Conservation (phyloP, 2,888 invertebrate species). For the Temnothorax rugatulus region DNA sequence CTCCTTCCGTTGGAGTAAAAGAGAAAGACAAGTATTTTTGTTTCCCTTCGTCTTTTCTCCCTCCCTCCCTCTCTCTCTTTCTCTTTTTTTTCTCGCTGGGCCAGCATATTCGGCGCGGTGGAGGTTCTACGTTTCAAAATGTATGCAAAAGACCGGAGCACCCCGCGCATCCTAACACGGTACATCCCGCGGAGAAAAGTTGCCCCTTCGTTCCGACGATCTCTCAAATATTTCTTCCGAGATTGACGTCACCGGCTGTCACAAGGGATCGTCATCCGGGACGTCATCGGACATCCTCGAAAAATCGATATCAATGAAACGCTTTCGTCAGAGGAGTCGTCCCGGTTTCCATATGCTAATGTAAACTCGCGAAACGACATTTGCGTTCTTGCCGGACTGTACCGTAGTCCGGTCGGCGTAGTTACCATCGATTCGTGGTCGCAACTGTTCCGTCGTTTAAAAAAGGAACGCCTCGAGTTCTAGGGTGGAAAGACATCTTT, state of each 20-base stretch:
- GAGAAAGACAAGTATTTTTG: conserved; percentile 72
- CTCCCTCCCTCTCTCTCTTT: conserved; percentile 51
- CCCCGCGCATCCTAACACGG: conserved; percentile 84
- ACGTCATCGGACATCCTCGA: background rate
- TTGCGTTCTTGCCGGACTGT: conserved; percentile 80
- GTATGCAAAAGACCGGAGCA: conserved; percentile 85
- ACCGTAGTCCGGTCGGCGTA: conserved; percentile 84
- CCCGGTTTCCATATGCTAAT: background rate
- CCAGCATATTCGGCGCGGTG: conserved; percentile 81
- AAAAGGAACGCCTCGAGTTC: conserved; percentile 83
- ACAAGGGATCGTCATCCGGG: background rate
- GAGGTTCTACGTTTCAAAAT: conserved; percentile 84
- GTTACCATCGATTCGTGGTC: conserved; percentile 86
- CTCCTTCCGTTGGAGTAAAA: conserved; percentile 47
- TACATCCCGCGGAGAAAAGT: conserved; percentile 81
- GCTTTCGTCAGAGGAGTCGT: background rate
- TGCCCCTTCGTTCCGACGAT: conserved; percentile 44
- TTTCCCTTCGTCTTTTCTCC: conserved; percentile 62
- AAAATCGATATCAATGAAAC: conserved; percentile 15
- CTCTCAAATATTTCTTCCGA: conserved; percentile 39
- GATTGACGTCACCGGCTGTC: conserved; percentile 51
- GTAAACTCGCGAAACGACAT: conserved; percentile 41
- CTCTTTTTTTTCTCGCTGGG: conserved; percentile 66
- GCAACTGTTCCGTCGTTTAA: conserved; percentile 85
- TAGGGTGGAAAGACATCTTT: conserved; percentile 83